Evolutionary conservation across 2,888 invertebrate genomes (phyloP), one percentile per base, ranked within the genome.

Genomic region (Tetragonisca angustula): DNA sequence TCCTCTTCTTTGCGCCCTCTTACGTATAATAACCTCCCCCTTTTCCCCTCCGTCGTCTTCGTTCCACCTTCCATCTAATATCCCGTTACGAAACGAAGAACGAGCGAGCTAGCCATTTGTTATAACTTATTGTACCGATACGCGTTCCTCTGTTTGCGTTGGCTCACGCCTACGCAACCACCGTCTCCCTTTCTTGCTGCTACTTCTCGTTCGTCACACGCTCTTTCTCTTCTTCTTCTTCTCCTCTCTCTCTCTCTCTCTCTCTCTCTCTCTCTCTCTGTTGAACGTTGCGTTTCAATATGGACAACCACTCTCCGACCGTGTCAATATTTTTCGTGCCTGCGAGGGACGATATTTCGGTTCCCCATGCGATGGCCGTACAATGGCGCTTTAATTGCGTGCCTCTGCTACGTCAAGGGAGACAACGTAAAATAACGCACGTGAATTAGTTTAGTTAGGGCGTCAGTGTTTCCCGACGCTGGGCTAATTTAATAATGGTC

Each of bases 51-150:
- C 24, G 1, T 24, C 17, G 5, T 27, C 50, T 17, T n/a, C 15
- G 15, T 56, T 27, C 6, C 17, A 17, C 36, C 11, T 17, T 69
- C 64, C 49, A 24, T 32, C 32, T 36, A 15, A 67, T 27, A 61
- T 71, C 78, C 32, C 73, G 78, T 71, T 72, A 61, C 62, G 59
- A 43, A 68, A 75, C n/a, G n/a, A 56, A 68, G 81, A 87, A 89
- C 85, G 84, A 83, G 54, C 84, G 75, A 69, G 86, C 83, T 86
- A 88, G 84, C 86, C 91, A 90, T 92, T 91, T 92, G 88, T 88
- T 91, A 90, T 88, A 91, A 91, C 86, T 92, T 89, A 88, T 88
- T 85, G 89, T 84, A 82, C 79, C 69, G 87, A 89, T 89, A 90
- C 86, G 87, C 86, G 89, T 85, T 84, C 74, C 81, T 85, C 68